Evolutionary conservation across 2,797 vertebrate genomes (phyloP).

Genomic region (Eospalax fontanierii): DNA sequence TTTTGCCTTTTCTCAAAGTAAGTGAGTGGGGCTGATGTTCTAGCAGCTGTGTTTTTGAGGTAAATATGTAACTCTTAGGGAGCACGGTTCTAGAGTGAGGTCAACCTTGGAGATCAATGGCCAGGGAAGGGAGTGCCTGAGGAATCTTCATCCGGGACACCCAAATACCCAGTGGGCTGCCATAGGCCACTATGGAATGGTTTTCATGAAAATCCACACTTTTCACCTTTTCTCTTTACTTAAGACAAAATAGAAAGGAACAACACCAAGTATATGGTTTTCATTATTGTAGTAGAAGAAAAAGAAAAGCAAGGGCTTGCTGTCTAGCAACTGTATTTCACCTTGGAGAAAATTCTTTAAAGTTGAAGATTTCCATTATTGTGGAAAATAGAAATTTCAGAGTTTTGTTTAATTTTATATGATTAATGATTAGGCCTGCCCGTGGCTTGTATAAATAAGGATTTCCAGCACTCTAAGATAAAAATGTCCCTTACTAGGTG

Average conservation of each 20-base stretch:
- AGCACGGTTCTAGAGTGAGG: background rate
- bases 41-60: background rate
- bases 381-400: background rate
- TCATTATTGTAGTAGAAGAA: background rate
- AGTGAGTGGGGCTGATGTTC: background rate
- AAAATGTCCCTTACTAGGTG: background rate
- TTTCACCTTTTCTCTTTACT: slow-evolving; percentile 4
- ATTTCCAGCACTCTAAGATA: background rate
- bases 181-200: background rate
- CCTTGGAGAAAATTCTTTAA: background rate
- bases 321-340: background rate
- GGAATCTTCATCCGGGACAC: background rate
- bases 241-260: background rate
- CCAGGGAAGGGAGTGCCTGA: background rate
- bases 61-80: background rate
- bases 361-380: background rate
- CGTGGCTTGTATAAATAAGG: background rate
- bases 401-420: background rate
- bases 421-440: background rate
- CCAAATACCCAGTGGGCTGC: background rate
- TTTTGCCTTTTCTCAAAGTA: background rate
- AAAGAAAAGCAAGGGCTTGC: background rate
- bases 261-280: background rate
- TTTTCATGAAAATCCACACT: background rate
- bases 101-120: background rate